A percentile compares a stretch with the other conserved stretches of the same genome.
Evolutionary conservation across 2,888 invertebrate genomes (phyloP).

Genomic region (Therioaphis trifolii): DNA sequence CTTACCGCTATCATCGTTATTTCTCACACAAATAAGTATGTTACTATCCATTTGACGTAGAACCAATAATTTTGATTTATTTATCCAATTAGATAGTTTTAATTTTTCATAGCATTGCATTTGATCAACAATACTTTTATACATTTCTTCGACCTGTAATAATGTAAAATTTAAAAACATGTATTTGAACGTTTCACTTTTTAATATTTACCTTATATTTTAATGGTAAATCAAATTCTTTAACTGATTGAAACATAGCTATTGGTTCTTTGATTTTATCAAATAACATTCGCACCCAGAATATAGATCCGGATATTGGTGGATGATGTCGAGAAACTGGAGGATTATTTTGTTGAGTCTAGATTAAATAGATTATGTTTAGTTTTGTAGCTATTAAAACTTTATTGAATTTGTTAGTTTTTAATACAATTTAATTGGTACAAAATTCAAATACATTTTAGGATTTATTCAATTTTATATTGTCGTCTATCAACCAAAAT

Average conservation of each 20-base stretch:
- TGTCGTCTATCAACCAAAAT: too few species aligned
- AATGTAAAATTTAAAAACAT: neutral
- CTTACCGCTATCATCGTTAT: neutral
- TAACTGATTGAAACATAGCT: constrained; percentile 81
- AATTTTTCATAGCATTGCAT: constrained; percentile 39
- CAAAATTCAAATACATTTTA: too few species aligned
- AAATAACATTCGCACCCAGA: constrained; percentile 85
- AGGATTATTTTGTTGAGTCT: constrained; percentile 76
- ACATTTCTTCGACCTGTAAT: constrained; percentile 45
- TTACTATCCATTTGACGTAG: constrained; percentile 30
- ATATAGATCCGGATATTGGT: constrained; percentile 84
- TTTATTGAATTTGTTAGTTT: too few species aligned
- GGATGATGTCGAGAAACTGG: constrained; percentile 82
- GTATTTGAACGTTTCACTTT: neutral
- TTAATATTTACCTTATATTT: constrained; percentile 26
- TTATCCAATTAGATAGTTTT: constrained; percentile 36
- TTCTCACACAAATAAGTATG: constrained; percentile 10
- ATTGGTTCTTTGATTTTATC: constrained; percentile 83
- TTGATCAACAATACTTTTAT: constrained; percentile 37
- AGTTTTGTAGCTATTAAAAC: too few species aligned
- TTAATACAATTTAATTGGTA: too few species aligned
- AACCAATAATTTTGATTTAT: constrained; percentile 19
- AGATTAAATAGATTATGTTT: constrained; percentile 63
- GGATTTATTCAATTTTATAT: too few species aligned
- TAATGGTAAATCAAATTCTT: constrained; percentile 72